Percentiles rank a stretch among this genome's conserved stretches.
These are phyloP conservation scores for Barypeithes pellucidus DNA, from an alignment of 2,888 invertebrate species.

Conservation along the genomic window DNA sequence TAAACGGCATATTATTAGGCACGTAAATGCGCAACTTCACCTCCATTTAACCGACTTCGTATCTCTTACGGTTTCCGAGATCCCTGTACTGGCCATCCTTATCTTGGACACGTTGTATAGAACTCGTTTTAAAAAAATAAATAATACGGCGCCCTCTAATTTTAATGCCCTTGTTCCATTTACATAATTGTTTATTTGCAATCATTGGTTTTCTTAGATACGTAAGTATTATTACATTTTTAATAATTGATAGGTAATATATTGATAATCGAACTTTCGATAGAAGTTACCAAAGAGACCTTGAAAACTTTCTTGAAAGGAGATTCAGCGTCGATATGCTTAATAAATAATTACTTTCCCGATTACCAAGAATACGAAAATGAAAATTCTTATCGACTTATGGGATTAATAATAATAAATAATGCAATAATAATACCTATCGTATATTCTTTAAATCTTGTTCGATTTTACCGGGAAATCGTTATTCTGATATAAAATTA, in stretches of 20 bases:
- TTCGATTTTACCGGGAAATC: too few relatives aligned
- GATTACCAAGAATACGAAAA: constrained; percentile 1
- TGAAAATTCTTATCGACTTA: constrained; percentile 5
- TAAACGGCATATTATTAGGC: too few relatives aligned
- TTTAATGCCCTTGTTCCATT: not conserved
- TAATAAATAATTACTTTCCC: constrained; percentile 5
- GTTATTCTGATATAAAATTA: too few relatives aligned
- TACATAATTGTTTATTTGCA: too few relatives aligned
- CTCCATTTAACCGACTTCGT: too few relatives aligned
- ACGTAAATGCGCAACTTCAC: too few relatives aligned
- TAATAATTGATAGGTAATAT: not conserved
- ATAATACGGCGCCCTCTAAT: too few relatives aligned
- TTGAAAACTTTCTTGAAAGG: constrained; percentile 5
- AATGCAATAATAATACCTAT: not conserved
- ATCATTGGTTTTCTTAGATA: not conserved
- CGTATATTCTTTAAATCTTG: constrained; percentile 1
- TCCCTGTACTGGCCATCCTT: too few relatives aligned
- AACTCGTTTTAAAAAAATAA: too few relatives aligned
- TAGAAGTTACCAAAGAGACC: not conserved
- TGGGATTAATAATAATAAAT: not conserved
- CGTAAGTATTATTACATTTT: constrained; percentile 2
- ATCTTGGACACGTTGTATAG: too few relatives aligned
- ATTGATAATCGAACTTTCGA: not conserved
- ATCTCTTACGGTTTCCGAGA: too few relatives aligned
- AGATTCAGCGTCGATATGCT: not conserved